Conservation (phyloP, 2,888 invertebrate species). For the Nephrocerus scutellatus region DNA sequence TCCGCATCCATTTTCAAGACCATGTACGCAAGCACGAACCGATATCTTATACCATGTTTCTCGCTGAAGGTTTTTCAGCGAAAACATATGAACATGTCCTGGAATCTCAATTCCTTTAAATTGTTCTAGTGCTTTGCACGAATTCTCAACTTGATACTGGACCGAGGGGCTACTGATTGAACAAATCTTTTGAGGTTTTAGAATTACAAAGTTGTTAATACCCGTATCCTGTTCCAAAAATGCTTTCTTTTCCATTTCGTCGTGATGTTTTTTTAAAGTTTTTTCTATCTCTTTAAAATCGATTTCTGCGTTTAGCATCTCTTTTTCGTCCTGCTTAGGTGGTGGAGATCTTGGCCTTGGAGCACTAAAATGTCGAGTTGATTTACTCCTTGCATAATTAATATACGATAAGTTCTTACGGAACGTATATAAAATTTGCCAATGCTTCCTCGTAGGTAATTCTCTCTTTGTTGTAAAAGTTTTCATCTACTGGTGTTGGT, state of each 20-base stretch:
- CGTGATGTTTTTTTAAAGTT: conserved; percentile 15
- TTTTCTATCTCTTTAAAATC: too few species aligned
- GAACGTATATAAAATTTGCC: conserved; percentile 35
- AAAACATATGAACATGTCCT: conserved; percentile 26
- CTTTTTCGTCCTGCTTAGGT: conserved; percentile 6
- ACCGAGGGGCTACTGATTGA: conserved; percentile 18
- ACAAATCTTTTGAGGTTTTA: conserved; percentile 24
- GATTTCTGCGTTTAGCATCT: too few species aligned
- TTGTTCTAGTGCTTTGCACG: conserved; percentile 28
- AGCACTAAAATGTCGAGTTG: neutral
- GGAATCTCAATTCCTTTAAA: conserved; percentile 24
- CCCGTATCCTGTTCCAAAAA: conserved; percentile 30
- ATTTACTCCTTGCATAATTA: too few species aligned
- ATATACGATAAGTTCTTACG: conserved; percentile 32
- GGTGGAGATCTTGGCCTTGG: neutral
- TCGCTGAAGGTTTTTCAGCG: conserved; percentile 24
- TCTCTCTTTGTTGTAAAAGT: conserved; percentile 34
- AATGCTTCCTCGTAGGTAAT: conserved; percentile 31
- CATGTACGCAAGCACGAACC: conserved; percentile 36
- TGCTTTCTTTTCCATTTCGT: conserved; percentile 17
- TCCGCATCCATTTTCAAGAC: conserved; percentile 36
- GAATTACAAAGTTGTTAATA: conserved; percentile 22
- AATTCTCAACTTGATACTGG: conserved; percentile 25
- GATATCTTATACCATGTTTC: conserved; percentile 30
- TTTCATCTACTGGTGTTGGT: conserved; percentile 33